Evolutionary conservation across 1,140 invertebrate genomes (phyloP).

Genomic region (Drosophila obscura): DNA sequence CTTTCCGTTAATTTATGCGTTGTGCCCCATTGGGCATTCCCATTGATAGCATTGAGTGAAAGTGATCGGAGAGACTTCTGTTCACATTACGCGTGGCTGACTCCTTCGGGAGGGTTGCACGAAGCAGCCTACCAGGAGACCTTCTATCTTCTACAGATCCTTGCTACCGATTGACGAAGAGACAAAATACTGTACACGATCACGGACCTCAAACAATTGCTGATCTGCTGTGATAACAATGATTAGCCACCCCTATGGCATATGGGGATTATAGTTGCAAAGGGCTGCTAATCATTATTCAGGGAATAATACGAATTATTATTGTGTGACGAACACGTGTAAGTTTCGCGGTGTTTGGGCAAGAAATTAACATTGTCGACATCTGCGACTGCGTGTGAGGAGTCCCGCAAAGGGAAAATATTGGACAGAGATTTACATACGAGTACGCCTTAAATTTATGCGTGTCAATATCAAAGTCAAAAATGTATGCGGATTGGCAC

Average conservation of each 20-base stretch:
- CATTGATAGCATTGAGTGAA: conserved; percentile 25
- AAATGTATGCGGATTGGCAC: conserved; percentile 13
- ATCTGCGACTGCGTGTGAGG: conserved; percentile 10
- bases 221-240: conserved; percentile 38
- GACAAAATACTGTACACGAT: conserved; percentile 3
- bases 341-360: conserved; percentile 14
- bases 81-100: conserved; percentile 47
- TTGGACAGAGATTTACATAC: conserved; percentile 31
- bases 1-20: conserved; percentile 66
- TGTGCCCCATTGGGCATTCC: conserved; percentile 58
- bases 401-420: conserved; percentile 24
- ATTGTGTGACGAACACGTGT: conserved; percentile 37
- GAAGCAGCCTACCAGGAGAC: background rate
- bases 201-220: conserved; percentile 27
- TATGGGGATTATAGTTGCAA: background rate
- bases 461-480: conserved; percentile 51
- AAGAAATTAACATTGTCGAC: conserved; percentile 26
- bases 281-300: conserved; percentile 17
- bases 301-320: conserved; percentile 5
- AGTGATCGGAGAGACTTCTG: conserved; percentile 48
- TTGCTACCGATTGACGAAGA: conserved; percentile 10
- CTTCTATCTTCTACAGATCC: background rate
- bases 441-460: conserved; percentile 49
- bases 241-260: conserved; percentile 16
- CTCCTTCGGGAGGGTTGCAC: conserved; percentile 16